Evolutionary conservation across 2,113 vertebrate species (phyloP), one percentile per base, ranked within the genome.

Genomic region (Circaetus gallicus): DNA sequence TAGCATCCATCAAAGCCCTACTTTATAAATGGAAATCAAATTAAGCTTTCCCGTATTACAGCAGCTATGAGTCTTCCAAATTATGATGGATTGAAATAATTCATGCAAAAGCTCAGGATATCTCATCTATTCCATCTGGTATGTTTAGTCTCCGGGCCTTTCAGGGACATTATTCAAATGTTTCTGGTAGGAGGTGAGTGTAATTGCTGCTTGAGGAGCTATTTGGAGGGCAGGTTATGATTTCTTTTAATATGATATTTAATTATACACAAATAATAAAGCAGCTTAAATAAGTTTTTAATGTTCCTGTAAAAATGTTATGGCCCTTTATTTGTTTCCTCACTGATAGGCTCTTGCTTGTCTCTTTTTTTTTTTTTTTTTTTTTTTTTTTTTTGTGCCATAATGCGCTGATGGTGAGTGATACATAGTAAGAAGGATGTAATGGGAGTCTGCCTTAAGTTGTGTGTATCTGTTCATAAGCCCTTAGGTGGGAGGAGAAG

Each of bases 21-120:
- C 87, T 97, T 94, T 94, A 90, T 91, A 91, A 90, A 93, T 1
- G 15, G 84, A 96, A 96, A 97, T 96, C 84, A 93, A 96, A 94
- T 96, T 95, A 95, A 82, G 93, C 87, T 95, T 91, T 93, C 87
- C 87, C 90, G 58, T 86, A 93, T 90, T 95, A 91, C 82, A 95
- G 90, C 70, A 95, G 82, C 89, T 89, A 91, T 87, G 87, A 95
- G 73, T 96, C 86, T 96, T 94, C 86, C 66, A 96, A 96, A 96
- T 91, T 82, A 95, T 96, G 95, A 97, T 91, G 91, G 84, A 96
- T 95, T 96, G 95, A 96, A 97, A 96, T 96, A 96, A 93, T 94
- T 96, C 84, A 91, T 94, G 69, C 81, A 82, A 91, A 96, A 96
- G 84, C 89, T 73, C 56, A 89, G 89, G 72, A 95, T 93, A 86